Base-by-base conservation (phyloP, 1,140 invertebrate genomes). In the Drosophila miranda region DNA sequence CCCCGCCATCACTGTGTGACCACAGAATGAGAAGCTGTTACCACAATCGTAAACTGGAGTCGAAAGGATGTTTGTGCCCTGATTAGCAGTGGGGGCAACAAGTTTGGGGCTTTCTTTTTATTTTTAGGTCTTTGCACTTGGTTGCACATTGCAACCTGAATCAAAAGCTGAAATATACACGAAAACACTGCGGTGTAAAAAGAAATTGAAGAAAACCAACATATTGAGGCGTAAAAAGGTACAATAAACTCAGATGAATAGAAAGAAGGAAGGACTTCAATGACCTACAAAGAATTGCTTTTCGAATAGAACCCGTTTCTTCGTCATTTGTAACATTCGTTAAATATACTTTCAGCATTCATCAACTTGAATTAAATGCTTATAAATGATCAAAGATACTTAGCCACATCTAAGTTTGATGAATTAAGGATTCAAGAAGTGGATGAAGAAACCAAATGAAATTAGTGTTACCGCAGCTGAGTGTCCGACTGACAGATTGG, bases 401-500 rank as follows among this genome's bases (percentile, higher is more conserved):
- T 13, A 11, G 45, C 45, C 19, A 21, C 11, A 48, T 13, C 45
- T 23, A 48, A 13, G 13, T 48, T 48, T 48, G 19, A 48, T 48
- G 45, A 48, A 48, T 48, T 19, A 11, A 48, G 21, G 9, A 19
- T 5, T 13, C 6, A 6, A 11, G 34, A 14, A 11, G 34, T 38
- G 14, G 3, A 21, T 3, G 44, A 14, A 19, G 43, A 16, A 48
- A 23, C 16, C 19, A 21, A 48, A 48, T 48, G 45, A 48, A 48
- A 48, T 48, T 48, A 48, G 21, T 13, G 19, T 6, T 13, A 13
- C 21, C 16, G 11, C 45, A 48, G 21, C 16, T 13, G 21, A 48
- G 30, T 30, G 30, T 30, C 45, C 45, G 30, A 46, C 45, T 21
- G 45, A 48, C 45, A 48, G 45, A 48, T 48, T 48, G 19, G 11